Conservation (phyloP, 2,888 invertebrate species). For the Sarcophaga caerulescens region DNA sequence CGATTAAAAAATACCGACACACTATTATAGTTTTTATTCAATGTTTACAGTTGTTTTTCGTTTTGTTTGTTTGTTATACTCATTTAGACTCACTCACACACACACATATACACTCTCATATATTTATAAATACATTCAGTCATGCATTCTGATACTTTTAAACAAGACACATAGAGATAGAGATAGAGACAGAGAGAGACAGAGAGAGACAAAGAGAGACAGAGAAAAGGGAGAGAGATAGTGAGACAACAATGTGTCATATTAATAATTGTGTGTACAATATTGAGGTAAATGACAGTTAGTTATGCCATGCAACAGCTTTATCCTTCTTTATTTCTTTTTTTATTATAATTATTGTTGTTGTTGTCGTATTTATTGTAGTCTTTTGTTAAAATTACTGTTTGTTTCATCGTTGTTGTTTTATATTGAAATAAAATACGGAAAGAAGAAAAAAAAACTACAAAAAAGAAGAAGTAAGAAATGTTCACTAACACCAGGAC, state of each 20-base stretch:
- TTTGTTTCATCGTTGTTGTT: slow-evolving; percentile 1
- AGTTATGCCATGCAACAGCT: slow-evolving; percentile 51
- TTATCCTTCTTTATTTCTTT: slow-evolving; percentile 10
- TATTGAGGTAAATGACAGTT: slow-evolving; percentile 54
- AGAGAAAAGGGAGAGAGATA: not conserved
- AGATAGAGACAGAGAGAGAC: not conserved
- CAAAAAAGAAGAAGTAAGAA: too few species aligned
- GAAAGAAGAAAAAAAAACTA: not conserved
- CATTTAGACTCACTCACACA: not conserved
- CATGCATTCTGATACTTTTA: not conserved
- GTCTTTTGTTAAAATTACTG: slow-evolving; percentile 12
- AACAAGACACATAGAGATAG: not conserved
- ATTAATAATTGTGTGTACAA: slow-evolving; percentile 38
- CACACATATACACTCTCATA: not conserved
- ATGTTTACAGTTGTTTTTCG: slow-evolving; percentile 44
- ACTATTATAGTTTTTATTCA: slow-evolving; percentile 29
- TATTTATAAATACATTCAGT: not conserved
- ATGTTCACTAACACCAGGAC: too few species aligned
- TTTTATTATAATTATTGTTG: slow-evolving; percentile 22
- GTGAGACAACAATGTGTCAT: slow-evolving; percentile 52
- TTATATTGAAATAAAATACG: slow-evolving; percentile 29
- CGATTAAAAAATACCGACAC: not conserved
- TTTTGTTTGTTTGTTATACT: not conserved
- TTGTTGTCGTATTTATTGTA: slow-evolving; percentile 10
- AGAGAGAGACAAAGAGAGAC: not conserved